Evolutionary conservation across 2,888 invertebrate genomes (phyloP), one percentile per base, ranked within the genome.

Genomic region (Timema cristinae): DNA sequence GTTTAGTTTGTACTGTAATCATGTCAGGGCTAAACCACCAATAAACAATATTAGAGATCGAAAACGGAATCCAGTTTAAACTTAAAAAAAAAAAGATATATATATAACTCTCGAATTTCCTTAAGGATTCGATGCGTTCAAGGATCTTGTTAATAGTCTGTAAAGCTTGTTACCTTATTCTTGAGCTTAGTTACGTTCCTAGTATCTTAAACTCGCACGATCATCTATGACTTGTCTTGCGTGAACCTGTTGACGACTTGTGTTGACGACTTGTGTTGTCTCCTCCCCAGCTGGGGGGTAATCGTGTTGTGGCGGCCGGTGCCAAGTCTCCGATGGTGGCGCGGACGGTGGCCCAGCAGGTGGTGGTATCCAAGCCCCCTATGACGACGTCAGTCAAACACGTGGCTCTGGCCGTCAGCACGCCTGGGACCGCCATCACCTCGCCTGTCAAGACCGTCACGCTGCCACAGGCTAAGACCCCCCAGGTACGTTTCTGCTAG

Each of bases 371-470:
- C 47, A 63, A 63, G 63, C 9, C 63, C 11, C 63, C 63, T 9
- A 32, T 13, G 47, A 63, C 9, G 47, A 63, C 47, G 6, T 48
- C 63, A 0, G 63, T 15, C 7, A 63, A 63, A 13, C 47, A 16
- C 10, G 47, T 32, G 47, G 47, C 63, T 9, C 47, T 48, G 10
- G 7, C 63, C 13, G 47, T 13, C 15, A 13, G 32, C n/a, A 66
- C 52, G 51, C 73, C 75, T 32, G 63, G 47, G 10, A 9, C 63
- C 13, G 11, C 47, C 15, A 5, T 63, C n/a, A 66, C 52, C 47
- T 74, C 75, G 32, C 75, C 77, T n/a, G 72, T 73, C 54, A 78
- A 79, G 77, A 67, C 72, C n/a, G 48, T 73, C n/a, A 61, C 70
- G 0, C 54, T 71, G 47, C 71, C 71, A 16, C 73, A 73, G 52